phyloP scores from a whole-genome alignment of 2,888 invertebrate species.

The Polylopha cassiicola region DNA sequence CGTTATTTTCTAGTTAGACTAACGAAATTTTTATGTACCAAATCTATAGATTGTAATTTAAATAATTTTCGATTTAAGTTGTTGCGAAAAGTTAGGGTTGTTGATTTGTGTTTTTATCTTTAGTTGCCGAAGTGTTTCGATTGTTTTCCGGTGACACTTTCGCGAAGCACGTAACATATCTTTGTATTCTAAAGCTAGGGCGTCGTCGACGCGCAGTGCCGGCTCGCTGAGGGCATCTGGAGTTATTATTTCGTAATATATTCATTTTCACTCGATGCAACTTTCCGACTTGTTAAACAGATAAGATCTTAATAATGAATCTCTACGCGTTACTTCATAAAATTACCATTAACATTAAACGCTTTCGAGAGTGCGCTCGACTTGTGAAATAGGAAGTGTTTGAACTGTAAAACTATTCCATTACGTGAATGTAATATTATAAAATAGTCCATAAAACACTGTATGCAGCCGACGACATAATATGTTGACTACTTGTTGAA shows the following conservation, averaged over 20 bases:
- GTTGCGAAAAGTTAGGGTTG: conserved; percentile 69
- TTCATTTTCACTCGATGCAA: conserved; percentile 38
- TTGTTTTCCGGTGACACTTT: neutral
- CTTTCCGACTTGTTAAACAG: conserved; percentile 40
- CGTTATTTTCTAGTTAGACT: conserved; percentile 68
- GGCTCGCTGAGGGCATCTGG: conserved; percentile 35
- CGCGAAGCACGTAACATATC: no score
- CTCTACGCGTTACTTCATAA: conserved; percentile 47
- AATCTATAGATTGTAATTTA: conserved; percentile 71
- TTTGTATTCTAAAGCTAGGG: conserved; percentile 45
- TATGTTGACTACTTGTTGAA: conserved; percentile 71
- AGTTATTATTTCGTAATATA: conserved; percentile 22
- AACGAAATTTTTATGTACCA: conserved; percentile 75
- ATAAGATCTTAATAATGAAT: conserved; percentile 48
- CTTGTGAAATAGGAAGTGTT: conserved; percentile 31
- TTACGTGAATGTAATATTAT: no score
- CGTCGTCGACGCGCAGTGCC: conserved; percentile 42
- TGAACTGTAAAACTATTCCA: conserved; percentile 8
- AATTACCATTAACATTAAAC: conserved; percentile 42
- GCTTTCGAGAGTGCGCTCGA: conserved; percentile 50
- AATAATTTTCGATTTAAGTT: conserved; percentile 64
- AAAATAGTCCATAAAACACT: no score
- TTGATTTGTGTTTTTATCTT: conserved; percentile 71
- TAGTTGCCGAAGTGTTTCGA: conserved; percentile 35
- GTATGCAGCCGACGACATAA: conserved; percentile 59